A percentile compares a stretch with the other conserved stretches of the same genome.
phyloP scores from a whole-genome alignment of 2,113 vertebrate species.

The Regulus satrapa region DNA sequence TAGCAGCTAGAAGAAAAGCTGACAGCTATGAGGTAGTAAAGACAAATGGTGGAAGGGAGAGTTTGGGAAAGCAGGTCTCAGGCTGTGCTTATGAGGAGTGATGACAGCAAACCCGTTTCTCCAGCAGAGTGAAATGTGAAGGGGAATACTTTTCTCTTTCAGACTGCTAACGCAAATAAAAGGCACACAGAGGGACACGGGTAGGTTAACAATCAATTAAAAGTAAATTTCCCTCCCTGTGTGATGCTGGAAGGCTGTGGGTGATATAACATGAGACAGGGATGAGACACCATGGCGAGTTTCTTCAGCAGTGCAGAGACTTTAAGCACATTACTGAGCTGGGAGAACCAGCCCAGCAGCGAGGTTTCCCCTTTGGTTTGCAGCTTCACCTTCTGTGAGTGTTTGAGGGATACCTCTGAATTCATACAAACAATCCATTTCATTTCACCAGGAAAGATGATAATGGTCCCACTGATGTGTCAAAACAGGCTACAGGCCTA shows the following conservation, averaged over 20 bases:
- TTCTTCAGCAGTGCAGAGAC: not conserved
- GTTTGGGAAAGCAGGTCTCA: not conserved
- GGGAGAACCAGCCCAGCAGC: not conserved
- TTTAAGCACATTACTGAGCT: not conserved
- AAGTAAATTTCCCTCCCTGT: not conserved
- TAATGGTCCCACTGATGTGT: not conserved
- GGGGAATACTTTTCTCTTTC: conserved; percentile 11
- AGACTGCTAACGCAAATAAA: conserved; percentile 37
- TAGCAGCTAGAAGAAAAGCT: conserved; percentile 16
- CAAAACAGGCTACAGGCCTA: not conserved
- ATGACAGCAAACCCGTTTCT: conserved; percentile 49
- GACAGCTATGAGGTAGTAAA: conserved; percentile 48
- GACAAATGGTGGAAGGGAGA: conserved; percentile 30
- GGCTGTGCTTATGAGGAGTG: conserved; percentile 33
- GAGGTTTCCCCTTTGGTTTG: not conserved
- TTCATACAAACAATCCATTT: not conserved
- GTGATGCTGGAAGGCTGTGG: not conserved
- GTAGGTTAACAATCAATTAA: conserved; percentile 43
- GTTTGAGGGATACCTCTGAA: not conserved
- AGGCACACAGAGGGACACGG: not conserved
- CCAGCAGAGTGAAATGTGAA: conserved; percentile 22
- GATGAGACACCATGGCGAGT: not conserved
- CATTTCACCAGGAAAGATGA: not conserved
- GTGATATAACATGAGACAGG: not conserved
- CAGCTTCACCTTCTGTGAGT: not conserved